phyloP scores from a whole-genome alignment of 1,140 invertebrate species.

The Bombyx mandarina region DNA sequence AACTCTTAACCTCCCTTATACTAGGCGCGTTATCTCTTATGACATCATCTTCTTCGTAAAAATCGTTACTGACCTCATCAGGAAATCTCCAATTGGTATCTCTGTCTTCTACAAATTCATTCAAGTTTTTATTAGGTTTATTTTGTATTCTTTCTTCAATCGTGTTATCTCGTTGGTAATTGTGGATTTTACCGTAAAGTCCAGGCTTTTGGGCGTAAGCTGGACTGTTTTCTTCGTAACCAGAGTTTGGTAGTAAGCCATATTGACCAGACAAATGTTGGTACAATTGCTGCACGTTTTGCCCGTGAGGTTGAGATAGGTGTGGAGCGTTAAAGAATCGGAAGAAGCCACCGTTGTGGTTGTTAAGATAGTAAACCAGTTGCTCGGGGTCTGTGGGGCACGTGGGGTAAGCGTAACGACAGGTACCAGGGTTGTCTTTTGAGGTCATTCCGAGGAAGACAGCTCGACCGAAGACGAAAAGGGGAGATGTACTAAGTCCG shows the following conservation, averaged over 20 bases:
- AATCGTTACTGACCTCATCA: constrained; percentile 10
- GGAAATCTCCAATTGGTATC: constrained; percentile 14
- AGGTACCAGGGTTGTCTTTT: constrained; percentile 73
- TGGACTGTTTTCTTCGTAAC: background rate
- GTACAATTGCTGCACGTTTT: constrained; percentile 48
- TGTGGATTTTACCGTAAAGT: constrained; percentile 6
- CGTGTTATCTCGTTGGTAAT: constrained; percentile 7
- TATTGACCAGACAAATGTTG: constrained; percentile 38
- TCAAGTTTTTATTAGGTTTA: constrained; percentile 2
- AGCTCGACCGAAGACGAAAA: constrained; percentile 80
- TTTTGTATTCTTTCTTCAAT: constrained; percentile 1
- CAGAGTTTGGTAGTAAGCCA: constrained; percentile 13
- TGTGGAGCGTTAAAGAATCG: constrained; percentile 77
- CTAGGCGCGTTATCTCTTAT: background rate
- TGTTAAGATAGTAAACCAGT: constrained; percentile 85
- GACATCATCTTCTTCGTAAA: background rate
- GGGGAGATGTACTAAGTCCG: constrained; percentile 71
- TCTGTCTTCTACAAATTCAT: constrained; percentile 3
- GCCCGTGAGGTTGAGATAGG: constrained; percentile 17
- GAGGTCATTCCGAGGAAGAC: constrained; percentile 79
- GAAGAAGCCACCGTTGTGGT: constrained; percentile 89
- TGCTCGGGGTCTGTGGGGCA: constrained; percentile 82
- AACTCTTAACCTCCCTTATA: background rate
- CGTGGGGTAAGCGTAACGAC: constrained; percentile 76
- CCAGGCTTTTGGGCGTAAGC: background rate